Percentiles rank a stretch among this genome's conserved stretches.
These are phyloP conservation scores for Mantis religiosa DNA, from an alignment of 2,888 invertebrate genomes.

Conservation along the genomic window DNA sequence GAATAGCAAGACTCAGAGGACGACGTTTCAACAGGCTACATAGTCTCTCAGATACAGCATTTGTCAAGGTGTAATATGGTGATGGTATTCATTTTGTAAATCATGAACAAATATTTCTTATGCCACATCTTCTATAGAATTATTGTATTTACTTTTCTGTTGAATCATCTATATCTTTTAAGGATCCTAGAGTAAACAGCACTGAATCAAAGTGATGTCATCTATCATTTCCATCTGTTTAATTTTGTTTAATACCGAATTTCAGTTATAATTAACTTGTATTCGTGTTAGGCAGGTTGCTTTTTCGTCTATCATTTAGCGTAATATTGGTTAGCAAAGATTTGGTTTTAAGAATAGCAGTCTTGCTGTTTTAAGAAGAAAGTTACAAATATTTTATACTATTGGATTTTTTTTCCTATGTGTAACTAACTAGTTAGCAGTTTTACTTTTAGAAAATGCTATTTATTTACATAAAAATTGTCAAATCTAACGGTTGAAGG, in stretches of 20 bases:
- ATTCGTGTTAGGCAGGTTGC: neutral
- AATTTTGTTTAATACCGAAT: neutral
- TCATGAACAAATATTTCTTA: neutral
- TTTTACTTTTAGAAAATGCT: neutral
- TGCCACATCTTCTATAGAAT: neutral
- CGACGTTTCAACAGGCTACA: conserved; percentile 45
- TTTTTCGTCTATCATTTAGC: neutral
- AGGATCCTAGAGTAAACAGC: neutral
- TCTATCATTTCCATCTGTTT: neutral
- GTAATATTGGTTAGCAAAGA: neutral
- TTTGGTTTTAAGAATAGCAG: neutral
- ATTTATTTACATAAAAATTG: neutral
- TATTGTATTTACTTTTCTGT: neutral
- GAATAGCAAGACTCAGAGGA: conserved; percentile 45
- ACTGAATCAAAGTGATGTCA: neutral
- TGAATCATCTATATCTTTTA: neutral
- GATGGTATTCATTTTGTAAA: neutral
- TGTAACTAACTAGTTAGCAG: neutral
- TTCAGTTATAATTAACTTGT: neutral
- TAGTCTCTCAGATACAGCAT: conserved; percentile 40
- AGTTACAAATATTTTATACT: neutral
- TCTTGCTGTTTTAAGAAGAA: too few species aligned
- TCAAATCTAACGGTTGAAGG: too few species aligned
- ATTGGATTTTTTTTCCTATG: neutral
- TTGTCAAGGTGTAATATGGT: neutral